Percentiles rank a stretch among this genome's conserved stretches.
phyloP scores from a whole-genome alignment of 2,888 invertebrate genomes.

The Luperina testacea region DNA sequence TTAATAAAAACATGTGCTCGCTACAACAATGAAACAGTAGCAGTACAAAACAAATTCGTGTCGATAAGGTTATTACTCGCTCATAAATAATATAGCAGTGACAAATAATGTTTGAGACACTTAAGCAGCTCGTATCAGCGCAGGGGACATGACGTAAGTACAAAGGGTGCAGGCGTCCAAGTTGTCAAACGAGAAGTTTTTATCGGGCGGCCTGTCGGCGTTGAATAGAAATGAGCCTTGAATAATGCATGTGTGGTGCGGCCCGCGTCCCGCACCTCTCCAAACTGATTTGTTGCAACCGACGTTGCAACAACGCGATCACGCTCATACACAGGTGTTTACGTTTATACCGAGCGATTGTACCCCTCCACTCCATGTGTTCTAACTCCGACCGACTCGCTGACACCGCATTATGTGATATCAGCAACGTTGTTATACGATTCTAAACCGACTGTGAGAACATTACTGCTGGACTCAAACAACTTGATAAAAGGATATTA shows the following conservation, averaged over 20 bases:
- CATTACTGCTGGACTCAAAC: slow-evolving; percentile 41
- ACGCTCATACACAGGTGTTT: slow-evolving; percentile 71
- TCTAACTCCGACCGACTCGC: slow-evolving; percentile 41
- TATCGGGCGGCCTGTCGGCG: slow-evolving; percentile 88
- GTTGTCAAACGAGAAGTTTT: slow-evolving; percentile 90
- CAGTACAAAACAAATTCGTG: slow-evolving; percentile 49
- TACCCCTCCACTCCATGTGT: slow-evolving; percentile 49
- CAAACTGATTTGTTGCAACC: slow-evolving; percentile 83
- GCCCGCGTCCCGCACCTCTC: slow-evolving; percentile 72
- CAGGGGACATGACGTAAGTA: slow-evolving; percentile 84
- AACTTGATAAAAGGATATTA: slow-evolving; percentile 61
- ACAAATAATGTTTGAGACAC: slow-evolving; percentile 76
- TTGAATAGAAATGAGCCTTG: slow-evolving; percentile 89
- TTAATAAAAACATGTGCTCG: slow-evolving; percentile 43
- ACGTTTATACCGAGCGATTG: slow-evolving; percentile 54
- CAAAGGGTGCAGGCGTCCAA: slow-evolving; percentile 89
- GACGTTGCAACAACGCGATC: slow-evolving; percentile 69
- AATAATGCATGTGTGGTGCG: slow-evolving; percentile 86
- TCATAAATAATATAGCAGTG: slow-evolving; percentile 75
- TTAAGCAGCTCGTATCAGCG: slow-evolving; percentile 67
- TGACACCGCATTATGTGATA: slow-evolving; percentile 55
- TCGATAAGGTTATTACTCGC: slow-evolving; percentile 64
- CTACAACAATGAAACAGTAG: slow-evolving; percentile 58
- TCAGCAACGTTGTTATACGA: slow-evolving; percentile 43
- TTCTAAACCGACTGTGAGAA: slow-evolving; percentile 58